phyloP scores from a whole-genome alignment of 1,140 invertebrate species.

The Drosophila simulans region DNA sequence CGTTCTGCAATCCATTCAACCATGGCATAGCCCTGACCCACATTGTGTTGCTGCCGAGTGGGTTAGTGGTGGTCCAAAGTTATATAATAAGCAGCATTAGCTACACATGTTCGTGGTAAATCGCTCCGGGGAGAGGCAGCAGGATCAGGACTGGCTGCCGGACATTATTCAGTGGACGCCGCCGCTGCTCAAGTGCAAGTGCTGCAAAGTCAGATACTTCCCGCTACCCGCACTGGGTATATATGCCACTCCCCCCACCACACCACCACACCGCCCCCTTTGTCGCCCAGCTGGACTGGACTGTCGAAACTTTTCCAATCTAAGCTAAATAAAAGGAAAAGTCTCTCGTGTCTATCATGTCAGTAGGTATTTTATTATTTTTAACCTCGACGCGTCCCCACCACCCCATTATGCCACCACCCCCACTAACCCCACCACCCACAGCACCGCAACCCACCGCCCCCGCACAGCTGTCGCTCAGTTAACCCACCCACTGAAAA shows the following conservation, averaged over 20 bases:
- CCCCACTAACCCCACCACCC: not conserved
- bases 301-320: conserved; percentile 84
- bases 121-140: conserved; percentile 10
- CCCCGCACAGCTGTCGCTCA: conserved; percentile 42
- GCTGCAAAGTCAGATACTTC: conserved; percentile 50
- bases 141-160: conserved; percentile 3
- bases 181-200: conserved; percentile 73
- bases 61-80: conserved; percentile 16
- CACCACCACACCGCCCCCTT: not conserved
- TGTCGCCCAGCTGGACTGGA: conserved; percentile 64
- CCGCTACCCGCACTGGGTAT: too few species aligned
- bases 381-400: conserved; percentile 57
- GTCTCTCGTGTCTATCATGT: conserved; percentile 83
- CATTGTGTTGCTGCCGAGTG: conserved; percentile 26
- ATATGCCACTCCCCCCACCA: too few species aligned
- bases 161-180: conserved; percentile 38
- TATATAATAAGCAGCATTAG: conserved; percentile 78
- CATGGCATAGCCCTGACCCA: conserved; percentile 59
- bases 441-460: not conserved
- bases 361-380: conserved; percentile 84
- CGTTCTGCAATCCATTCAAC: conserved; percentile 3
- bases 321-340: conserved; percentile 84
- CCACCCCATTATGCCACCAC: not conserved
- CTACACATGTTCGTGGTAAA: conserved; percentile 63
- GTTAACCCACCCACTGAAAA: conserved; percentile 50